A percentile compares a stretch with the other conserved stretches of the same genome.
Conservation (phyloP, 2,113 vertebrate species). For the Solenodon paradoxus region DNA sequence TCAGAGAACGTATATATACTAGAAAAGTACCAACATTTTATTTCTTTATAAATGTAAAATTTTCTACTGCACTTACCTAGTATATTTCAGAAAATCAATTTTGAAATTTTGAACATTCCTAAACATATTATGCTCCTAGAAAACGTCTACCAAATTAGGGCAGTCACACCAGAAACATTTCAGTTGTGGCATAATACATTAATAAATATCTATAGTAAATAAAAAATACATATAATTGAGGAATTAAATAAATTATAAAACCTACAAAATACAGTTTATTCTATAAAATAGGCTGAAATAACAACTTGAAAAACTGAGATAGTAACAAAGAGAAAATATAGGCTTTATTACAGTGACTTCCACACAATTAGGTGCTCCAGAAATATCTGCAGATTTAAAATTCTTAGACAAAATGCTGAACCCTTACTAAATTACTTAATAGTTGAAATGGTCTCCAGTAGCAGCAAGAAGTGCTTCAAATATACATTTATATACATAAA, state of each 20-base stretch:
- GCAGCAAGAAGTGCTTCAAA: constrained; percentile 5
- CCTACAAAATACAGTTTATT: background rate
- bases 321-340: constrained; percentile 6
- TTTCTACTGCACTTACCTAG: constrained; percentile 17
- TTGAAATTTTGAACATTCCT: background rate
- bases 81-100: constrained; percentile 39
- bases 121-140: constrained; percentile 14
- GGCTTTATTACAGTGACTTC: background rate
- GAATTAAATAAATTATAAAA: background rate
- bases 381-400: constrained; percentile 25
- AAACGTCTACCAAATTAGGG: background rate
- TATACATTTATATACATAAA: background rate
- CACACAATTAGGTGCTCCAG: background rate
- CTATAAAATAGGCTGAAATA: background rate
- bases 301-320: background rate
- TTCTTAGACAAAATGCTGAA: constrained; percentile 34
- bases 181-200: background rate
- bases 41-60: background rate
- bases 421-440: constrained; percentile 1
- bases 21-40: background rate
- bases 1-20: background rate
- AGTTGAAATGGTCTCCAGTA: background rate
- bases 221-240: background rate
- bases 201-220: background rate
- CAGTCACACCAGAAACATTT: background rate